Percentiles rank a stretch among this genome's conserved stretches.
Conservation (phyloP, 1,140 invertebrate genomes). For the Aphelenchoides avenae region DNA sequence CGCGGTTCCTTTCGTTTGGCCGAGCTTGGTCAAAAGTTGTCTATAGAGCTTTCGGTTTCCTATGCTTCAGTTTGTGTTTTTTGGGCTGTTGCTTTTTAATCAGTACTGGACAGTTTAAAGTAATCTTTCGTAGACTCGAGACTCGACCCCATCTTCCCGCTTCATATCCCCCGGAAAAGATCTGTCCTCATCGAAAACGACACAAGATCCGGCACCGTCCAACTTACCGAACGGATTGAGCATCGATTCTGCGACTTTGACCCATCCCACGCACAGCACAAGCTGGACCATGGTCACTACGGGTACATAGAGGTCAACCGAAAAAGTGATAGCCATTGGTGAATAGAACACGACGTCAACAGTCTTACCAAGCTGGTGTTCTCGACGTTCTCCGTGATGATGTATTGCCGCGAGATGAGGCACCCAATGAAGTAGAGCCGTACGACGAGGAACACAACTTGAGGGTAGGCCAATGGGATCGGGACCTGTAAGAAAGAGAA, state of each 20-base stretch:
- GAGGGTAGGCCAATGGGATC: conserved; percentile 4
- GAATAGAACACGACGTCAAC: conserved; percentile 2
- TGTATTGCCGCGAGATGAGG: conserved; percentile 38
- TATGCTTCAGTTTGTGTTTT: too few species aligned
- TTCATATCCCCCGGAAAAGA: too few species aligned
- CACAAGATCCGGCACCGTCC: too few species aligned
- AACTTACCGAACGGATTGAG: conserved; percentile 19
- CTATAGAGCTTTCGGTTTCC: too few species aligned
- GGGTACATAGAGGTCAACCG: conserved; percentile 41
- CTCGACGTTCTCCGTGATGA: conserved; percentile 13
- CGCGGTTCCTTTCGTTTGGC: too few species aligned
- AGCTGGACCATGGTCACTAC: conserved; percentile 46
- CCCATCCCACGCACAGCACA: conserved; percentile 42
- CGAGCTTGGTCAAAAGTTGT: too few species aligned
- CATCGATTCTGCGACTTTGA: conserved; percentile 33
- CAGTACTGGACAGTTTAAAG: too few species aligned
- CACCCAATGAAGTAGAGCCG: conserved; percentile 31
- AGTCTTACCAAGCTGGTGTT: neutral
- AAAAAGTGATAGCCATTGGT: too few species aligned
- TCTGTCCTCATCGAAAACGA: too few species aligned
- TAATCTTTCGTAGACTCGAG: too few species aligned
- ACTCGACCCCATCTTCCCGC: too few species aligned
- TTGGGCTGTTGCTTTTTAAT: neutral
- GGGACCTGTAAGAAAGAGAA: neutral
- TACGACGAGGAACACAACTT: conserved; percentile 6